Evolutionary conservation across 1,140 invertebrate species (phyloP), one percentile per base, ranked within the genome.

Genomic region (Drosophila punjabiensis): DNA sequence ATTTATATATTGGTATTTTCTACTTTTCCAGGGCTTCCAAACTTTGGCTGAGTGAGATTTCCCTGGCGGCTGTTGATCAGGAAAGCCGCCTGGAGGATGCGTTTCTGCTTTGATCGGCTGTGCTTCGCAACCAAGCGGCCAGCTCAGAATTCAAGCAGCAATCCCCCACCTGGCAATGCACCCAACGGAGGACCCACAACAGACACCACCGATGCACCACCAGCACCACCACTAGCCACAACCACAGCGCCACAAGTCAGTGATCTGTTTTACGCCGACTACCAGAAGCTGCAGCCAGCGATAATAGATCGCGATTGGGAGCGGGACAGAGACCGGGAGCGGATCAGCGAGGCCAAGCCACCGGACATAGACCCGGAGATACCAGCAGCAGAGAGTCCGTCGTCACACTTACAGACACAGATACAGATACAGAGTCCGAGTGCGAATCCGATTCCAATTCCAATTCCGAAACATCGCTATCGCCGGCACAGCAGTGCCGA

Each of bases 101-200:
- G 96, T 95, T 96, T 97, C 94, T 97, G 96, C 94, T 97, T 97
- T 94, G 96, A 97, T 94, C 95, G 94, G 94, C 94, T 97, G 94
- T 97, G 96, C 96, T 97, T 97, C 95, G 96, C 96, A 95, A 96
- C 96, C 94, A 95, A 96, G 95, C 96, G 96, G 94, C 95, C 95
- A 93, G 95, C 95, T 95, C 95, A 95, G 79, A 78, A 66, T 70
- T 41, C 70, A 11, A 76, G 24, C n/a, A 70, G 53, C 48, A 69
- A 13, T 58, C 55, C 35, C 35, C 55, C 20, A 37, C 33, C 53
- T 39, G 55, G 28, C 43, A 60, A 64, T 70, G 64, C 58, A 63
- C 76, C 64, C 11, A 45, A 56, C 45, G 56, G 70, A 18, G 52
- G 63, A 63, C 45, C 24, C 45, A 67, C 62, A 10, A 10, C 75